Conservation (phyloP, 2,888 invertebrate genomes). For the Microdon myrmicae region DNA sequence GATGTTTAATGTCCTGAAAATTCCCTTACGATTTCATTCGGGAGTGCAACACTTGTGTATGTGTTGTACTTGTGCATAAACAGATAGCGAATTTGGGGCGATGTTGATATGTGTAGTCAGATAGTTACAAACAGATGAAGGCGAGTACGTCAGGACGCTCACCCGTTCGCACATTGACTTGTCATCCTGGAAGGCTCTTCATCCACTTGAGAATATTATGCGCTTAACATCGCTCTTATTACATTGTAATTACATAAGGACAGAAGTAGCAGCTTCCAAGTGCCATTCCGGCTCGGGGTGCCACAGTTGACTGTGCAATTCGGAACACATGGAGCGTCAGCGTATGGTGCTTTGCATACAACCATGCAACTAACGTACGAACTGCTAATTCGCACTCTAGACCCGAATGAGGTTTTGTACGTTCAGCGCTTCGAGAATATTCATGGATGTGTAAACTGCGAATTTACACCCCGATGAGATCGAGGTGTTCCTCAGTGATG, state of each 20-base stretch:
- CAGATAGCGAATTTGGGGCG: conserved; percentile 26
- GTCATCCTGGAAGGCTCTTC: conserved; percentile 41
- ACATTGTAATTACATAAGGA: conserved; percentile 52
- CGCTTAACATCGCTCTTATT: conserved; percentile 51
- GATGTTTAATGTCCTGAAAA: conserved; percentile 5
- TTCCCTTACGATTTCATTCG: conserved; percentile 19
- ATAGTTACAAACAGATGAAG: too few relatives aligned
- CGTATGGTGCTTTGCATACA: conserved; percentile 21
- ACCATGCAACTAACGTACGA: too few relatives aligned
- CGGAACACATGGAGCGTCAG: neutral
- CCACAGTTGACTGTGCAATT: conserved; percentile 4
- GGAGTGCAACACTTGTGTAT: conserved; percentile 24
- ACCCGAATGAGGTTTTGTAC: conserved; percentile 10
- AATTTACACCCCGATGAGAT: conserved; percentile 21
- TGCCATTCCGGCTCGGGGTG: conserved; percentile 1
- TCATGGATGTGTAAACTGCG: conserved; percentile 25
- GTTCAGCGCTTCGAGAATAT: conserved; percentile 9
- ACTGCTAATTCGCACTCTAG: conserved; percentile 29
- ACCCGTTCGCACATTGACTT: conserved; percentile 22
- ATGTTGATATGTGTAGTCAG: too few relatives aligned
- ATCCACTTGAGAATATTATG: conserved; percentile 51
- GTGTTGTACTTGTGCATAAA: conserved; percentile 14
- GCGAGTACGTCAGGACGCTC: too few relatives aligned
- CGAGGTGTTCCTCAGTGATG: conserved; percentile 2
- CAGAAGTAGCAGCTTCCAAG: conserved; percentile 39